These are phyloP conservation scores for Gallinago solitaria DNA, from an alignment of 2,797 vertebrate genomes.

Conservation along the genomic window DNA sequence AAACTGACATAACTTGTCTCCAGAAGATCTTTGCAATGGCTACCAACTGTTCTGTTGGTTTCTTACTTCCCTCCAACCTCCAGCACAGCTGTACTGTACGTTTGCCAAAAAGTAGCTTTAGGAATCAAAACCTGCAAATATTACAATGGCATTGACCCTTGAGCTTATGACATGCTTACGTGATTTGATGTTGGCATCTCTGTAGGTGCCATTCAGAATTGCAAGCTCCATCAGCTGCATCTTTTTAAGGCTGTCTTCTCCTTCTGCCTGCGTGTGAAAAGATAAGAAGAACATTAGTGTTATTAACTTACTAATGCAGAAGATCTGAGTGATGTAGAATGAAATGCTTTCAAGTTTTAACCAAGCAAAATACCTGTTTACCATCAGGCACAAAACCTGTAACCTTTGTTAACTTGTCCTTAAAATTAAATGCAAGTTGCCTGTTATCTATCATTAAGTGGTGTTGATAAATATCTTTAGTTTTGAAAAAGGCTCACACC, in stretches of 20 bases:
- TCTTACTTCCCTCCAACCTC: not conserved
- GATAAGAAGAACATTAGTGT: not conserved
- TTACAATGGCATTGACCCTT: not conserved
- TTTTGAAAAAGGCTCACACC: not conserved
- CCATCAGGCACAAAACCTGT: not conserved
- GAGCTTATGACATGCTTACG: conserved; percentile 84
- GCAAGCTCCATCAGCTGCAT: conserved; percentile 99
- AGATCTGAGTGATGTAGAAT: not conserved
- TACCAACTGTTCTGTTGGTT: not conserved
- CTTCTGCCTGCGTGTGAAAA: conserved; percentile 86
- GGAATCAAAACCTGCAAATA: not conserved
- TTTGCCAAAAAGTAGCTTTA: not conserved
- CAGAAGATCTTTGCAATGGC: not conserved
- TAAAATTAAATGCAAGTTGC: not conserved
- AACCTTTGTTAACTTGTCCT: not conserved
- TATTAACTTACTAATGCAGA: not conserved
- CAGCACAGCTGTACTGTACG: not conserved
- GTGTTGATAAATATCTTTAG: not conserved
- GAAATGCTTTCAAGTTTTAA: not conserved
- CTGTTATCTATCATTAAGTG: not conserved
- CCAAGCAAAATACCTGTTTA: not conserved
- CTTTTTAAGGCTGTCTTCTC: conserved; percentile 99
- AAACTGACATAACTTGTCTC: not conserved
- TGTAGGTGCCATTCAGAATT: conserved; percentile 98
- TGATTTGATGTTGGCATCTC: conserved; percentile 99